Evolutionary conservation across 2,888 invertebrate genomes (phyloP), one percentile per base, ranked within the genome.

Genomic region (Scrobipalpa costella): DNA sequence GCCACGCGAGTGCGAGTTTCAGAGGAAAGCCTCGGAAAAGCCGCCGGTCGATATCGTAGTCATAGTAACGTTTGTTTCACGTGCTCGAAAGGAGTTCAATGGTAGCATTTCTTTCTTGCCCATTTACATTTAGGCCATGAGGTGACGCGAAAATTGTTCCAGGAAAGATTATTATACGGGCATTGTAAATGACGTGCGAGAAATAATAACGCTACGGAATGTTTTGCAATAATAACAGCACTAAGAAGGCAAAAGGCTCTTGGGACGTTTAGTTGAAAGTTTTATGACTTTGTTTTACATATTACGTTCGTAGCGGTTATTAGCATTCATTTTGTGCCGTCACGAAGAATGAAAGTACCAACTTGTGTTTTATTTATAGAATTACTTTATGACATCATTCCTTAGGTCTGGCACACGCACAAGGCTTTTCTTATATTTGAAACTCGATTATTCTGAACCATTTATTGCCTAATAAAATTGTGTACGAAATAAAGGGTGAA

Each of bases 61-160:
- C 85, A 90, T 90, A 83, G 86, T 68, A 82, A 90, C 88, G 86
- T 82, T 83, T 87, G 90, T 88, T 90, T 90, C 83, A 88, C 81
- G 85, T 86, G 85, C 74, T 78, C 72, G 74, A 69, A 74, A 83
- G 80, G 80, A 84, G 77, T 80, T 55, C 27, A n/a, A 7, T 55
- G 27, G 76, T 73, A 78, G 78, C 73, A 75, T 84, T 84, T 85
- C 83, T 79, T 82, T 50, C 19, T 21, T 21, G 13, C 73, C 66
- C 79, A 88, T 90, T 90, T 87, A 86, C 86, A 90, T 90, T 83
- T 82, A 88, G 89, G 90, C 83, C 88, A 89, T 76, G 74, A 74
- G 77, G 80, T 76, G 80, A 81, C 78, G 79, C 73, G 74, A 77
- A 82, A 78, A 80, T 80, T 78, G 73, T 75, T 77, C 75, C 74